Base-by-base conservation (phyloP, 2,888 invertebrate species). In the Scaptomyza reducta region DNA sequence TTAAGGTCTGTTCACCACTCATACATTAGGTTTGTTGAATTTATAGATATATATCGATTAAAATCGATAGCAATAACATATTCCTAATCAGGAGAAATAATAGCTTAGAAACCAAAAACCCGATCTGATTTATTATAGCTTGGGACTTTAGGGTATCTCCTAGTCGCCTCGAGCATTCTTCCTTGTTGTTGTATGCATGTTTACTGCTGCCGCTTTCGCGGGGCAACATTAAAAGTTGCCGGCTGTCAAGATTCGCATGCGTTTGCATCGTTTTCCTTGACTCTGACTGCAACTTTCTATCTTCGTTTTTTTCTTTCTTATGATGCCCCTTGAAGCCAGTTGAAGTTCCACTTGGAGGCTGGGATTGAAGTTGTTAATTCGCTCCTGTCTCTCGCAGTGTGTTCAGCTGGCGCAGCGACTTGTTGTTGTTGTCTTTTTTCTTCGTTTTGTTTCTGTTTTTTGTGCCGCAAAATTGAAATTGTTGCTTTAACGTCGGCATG, bases 151-250 rank as follows among this genome's bases (percentile, higher is more conserved):
- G 41, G 41, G 41, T 18, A 41, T 62, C 46, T 7, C 7, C 5
- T 16, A 40, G 14, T 16, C 16, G 40, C 1, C 40, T 40, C 1
- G 10, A 14, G 7, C 7, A 38, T 38, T 38, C 38, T 14, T 9
- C 7, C 1, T 56, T 53, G 16, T 46, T 58, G 46, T 31, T 35
- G 31, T 25, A 0, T 14, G 25, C n/a, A 10, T 45, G n/a, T 44
- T 14, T 14, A 11, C 1, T 41, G 56, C 50, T 50, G 31, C 53
- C 49, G 40, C 44, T 57, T 55, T 77, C 63, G 59, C 68, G 82
- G 77, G 68, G 74, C 70, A 89, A 89, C 90, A 89, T 89, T 87
- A 87, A 89, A 89, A 90, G 89, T 81, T 89, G 90, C 89, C 90
- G 89, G 89, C 90, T 89, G 90, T 90, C 89, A 87, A 80, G 71